Conservation (phyloP, 2,113 vertebrate species). For the Corythornis vintsioides region DNA sequence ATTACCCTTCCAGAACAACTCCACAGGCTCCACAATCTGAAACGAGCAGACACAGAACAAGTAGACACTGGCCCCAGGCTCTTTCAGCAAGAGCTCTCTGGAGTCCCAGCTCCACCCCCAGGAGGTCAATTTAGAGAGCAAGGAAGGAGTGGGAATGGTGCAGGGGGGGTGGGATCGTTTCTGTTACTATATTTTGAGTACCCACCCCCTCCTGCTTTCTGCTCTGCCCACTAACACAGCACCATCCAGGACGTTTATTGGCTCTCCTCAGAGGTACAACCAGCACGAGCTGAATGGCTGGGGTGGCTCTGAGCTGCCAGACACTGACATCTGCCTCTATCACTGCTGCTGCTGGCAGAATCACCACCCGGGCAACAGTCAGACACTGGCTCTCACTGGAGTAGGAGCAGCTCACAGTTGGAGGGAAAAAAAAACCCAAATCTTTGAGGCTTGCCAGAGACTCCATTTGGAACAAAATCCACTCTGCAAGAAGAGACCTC, state of each 20-base stretch:
- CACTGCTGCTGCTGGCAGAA: background rate
- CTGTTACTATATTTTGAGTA: background rate
- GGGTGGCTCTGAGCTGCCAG: too few species aligned
- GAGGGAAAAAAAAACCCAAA: background rate
- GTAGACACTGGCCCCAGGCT: background rate
- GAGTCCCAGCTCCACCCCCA: background rate
- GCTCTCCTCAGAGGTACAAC: background rate
- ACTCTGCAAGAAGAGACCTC: background rate
- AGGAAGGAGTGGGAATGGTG: background rate
- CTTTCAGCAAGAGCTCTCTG: background rate
- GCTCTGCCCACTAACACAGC: background rate
- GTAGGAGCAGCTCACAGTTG: background rate
- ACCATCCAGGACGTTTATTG: background rate
- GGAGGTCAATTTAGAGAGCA: background rate
- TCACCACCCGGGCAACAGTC: background rate
- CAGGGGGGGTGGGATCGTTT: background rate
- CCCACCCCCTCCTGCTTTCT: background rate
- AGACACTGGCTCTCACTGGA: background rate
- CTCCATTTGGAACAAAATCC: background rate
- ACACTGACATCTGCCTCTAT: background rate
- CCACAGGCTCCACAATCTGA: conserved; percentile 85
- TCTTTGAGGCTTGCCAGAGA: background rate
- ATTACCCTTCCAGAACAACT: conserved; percentile 82
- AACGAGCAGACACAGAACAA: background rate
- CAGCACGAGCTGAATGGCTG: background rate